Conservation (phyloP, 2,888 invertebrate species). For the Heteromurus nitidus region DNA sequence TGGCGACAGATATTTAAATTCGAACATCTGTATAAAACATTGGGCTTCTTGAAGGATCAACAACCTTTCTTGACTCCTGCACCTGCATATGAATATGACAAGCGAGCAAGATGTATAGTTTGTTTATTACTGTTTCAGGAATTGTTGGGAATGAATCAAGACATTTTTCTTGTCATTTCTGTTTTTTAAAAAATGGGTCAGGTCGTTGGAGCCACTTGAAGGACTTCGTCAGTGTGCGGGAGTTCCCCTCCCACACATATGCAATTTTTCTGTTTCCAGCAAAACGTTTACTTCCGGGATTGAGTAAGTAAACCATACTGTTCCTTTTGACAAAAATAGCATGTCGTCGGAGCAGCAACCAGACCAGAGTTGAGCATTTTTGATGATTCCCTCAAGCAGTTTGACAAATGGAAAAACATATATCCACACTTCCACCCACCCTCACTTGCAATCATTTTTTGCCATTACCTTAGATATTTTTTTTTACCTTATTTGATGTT, state of each 20-base stretch:
- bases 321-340: background rate
- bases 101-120: too few relatives aligned
- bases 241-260: background rate
- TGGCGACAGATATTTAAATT: too few relatives aligned
- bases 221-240: too few relatives aligned
- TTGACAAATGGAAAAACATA: background rate
- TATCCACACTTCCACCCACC: background rate
- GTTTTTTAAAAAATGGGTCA: too few relatives aligned
- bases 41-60: conserved; percentile 7
- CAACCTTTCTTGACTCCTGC: conserved; percentile 5
- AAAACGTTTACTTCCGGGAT: conserved; percentile 6
- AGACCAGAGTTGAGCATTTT: background rate
- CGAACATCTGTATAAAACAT: too few relatives aligned
- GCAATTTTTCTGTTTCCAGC: background rate
- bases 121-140: too few relatives aligned
- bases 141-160: too few relatives aligned
- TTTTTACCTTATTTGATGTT: background rate
- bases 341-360: too few relatives aligned
- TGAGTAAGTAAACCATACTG: background rate
- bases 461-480: conserved; percentile 1
- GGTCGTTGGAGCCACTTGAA: too few relatives aligned
- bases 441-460: background rate
- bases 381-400: background rate
- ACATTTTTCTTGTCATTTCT: too few relatives aligned
- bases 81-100: too few relatives aligned